Evolutionary conservation across 1,140 invertebrate species (phyloP), one percentile per base, ranked within the genome.

Genomic region (Coptotermes formosanus): DNA sequence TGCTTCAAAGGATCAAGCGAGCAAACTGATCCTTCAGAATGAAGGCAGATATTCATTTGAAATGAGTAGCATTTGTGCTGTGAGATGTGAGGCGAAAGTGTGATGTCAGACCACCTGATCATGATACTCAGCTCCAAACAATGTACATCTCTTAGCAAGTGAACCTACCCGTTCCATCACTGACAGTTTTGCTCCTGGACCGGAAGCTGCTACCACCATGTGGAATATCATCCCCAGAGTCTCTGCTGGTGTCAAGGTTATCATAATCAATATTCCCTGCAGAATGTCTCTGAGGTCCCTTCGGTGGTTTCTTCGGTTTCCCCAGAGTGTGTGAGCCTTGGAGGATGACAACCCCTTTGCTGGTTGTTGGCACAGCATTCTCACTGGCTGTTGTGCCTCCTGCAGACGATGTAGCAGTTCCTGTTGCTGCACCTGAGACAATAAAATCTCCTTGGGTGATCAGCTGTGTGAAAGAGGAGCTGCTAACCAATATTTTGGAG

Each of bases 251-350:
- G 16, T 94, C 94, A 82, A 95, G 90, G 90, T 95, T 94, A 89
- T 97, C 96, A 86, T 96, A 96, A 89, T 97, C 97, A 84, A 98
- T 95, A 88, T 96, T 95, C 75, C 96, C 97, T 86, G 97, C 97
- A 64, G 97, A 98, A 89, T 98, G 95, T 85, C 97, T 93, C 89
- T 98, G 97, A 83, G 94, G 95, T 88, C 95, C 94, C 52, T 95
- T 95, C 81, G 94, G 93, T 88, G 94, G 93, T 89, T 95, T 95
- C 4, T 93, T 93, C 43, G 95, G 94, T 89, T 95, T 96, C 48
- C 94, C 94, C 85, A 96, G 91, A 6, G 93, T 94, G 89, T 95
- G 94, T 8, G 94, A 95, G 48, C 92, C 86, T 64, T 86, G 94
- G 89, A 93, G 92, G 82, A 95, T 88, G 52, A 88, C 88, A 16